Percentiles rank a stretch among this genome's conserved stretches.
Evolutionary conservation across 2,888 invertebrate genomes (phyloP).

Genomic region (Cerceris ruficornis): DNA sequence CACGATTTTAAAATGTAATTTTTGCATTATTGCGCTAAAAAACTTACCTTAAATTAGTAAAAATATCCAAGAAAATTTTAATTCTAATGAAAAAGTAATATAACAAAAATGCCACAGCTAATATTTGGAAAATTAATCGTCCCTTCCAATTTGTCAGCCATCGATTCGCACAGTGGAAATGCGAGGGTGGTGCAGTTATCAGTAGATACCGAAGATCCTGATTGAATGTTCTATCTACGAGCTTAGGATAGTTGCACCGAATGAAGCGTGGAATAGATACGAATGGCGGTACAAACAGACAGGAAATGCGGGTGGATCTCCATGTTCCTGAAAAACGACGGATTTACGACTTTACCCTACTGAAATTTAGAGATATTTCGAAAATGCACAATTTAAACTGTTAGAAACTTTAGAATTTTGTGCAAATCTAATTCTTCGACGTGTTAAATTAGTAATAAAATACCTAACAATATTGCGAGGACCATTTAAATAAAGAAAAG

Average conservation of each 20-base stretch:
- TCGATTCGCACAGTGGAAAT: neutral
- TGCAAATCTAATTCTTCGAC: too few species aligned
- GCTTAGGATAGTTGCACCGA: neutral
- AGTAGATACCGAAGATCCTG: neutral
- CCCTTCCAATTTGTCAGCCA: neutral
- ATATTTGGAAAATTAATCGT: conserved; percentile 14
- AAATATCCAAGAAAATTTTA: too few species aligned
- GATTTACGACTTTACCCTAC: neutral
- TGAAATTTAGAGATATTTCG: neutral
- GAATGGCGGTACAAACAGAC: neutral
- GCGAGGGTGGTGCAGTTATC: neutral
- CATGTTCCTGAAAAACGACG: neutral
- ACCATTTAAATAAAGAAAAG: too few species aligned
- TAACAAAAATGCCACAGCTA: neutral
- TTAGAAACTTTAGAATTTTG: too few species aligned
- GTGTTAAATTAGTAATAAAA: too few species aligned
- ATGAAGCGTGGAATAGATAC: neutral
- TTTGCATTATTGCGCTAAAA: too few species aligned
- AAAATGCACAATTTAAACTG: too few species aligned
- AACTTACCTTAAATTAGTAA: too few species aligned
- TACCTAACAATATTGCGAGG: too few species aligned
- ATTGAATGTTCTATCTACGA: neutral
- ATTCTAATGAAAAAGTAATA: neutral
- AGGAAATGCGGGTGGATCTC: neutral
- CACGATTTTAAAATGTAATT: too few species aligned